These are phyloP conservation scores for Apamea monoglypha DNA, from an alignment of 2,888 invertebrate genomes.

Conservation along the genomic window DNA sequence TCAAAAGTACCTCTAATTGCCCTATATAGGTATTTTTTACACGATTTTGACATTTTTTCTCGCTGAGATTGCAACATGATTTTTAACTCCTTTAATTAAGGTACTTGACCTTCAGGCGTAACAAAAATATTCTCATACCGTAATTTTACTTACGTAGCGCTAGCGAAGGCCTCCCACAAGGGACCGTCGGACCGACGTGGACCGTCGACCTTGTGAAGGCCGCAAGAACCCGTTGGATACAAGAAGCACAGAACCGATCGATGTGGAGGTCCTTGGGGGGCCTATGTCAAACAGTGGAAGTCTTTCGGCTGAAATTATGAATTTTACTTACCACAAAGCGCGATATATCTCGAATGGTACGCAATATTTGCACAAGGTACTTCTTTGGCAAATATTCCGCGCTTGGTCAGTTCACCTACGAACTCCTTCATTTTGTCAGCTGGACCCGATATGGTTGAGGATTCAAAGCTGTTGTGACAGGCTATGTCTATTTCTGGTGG, in stretches of 20 bases:
- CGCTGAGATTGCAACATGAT: neutral
- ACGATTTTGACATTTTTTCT: too few relatives aligned
- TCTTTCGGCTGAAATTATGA: too few relatives aligned
- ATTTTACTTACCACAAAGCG: conserved; percentile 85
- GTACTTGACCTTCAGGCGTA: neutral
- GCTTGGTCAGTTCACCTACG: conserved; percentile 82
- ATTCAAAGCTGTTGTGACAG: conserved; percentile 94
- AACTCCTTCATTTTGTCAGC: conserved; percentile 91
- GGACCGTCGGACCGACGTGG: too few relatives aligned
- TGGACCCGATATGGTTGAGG: conserved; percentile 94
- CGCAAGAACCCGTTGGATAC: too few relatives aligned
- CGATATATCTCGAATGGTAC: conserved; percentile 96
- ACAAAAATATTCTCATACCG: neutral
- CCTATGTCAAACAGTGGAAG: too few relatives aligned
- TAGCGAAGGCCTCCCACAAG: too few relatives aligned
- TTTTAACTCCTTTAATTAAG: neutral
- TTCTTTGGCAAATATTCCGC: conserved; percentile 80
- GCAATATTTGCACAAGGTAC: conserved; percentile 94
- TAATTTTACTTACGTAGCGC: conserved; percentile 65
- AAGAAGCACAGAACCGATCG: too few relatives aligned
- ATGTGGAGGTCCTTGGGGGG: too few relatives aligned
- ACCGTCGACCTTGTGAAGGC: too few relatives aligned
- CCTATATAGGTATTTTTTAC: too few relatives aligned
- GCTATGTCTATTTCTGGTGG: conserved; percentile 93
- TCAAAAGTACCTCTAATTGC: neutral